Evolutionary conservation across 2,888 invertebrate species (phyloP).

Genomic region (Criorhina ranunculi): DNA sequence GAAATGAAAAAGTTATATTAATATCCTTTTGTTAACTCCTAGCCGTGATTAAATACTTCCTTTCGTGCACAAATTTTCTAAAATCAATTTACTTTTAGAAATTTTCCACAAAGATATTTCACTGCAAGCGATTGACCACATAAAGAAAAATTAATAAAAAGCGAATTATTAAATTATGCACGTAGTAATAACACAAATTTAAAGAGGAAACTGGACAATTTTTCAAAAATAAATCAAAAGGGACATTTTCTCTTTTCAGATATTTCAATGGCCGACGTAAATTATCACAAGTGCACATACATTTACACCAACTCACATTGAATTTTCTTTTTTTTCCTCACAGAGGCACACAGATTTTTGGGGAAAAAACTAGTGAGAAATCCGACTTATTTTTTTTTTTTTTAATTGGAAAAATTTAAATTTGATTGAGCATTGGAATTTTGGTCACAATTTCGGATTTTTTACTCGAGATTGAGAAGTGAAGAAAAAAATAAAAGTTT

Average conservation of each 20-base stretch:
- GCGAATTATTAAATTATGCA: not conserved
- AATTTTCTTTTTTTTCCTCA: conserved; percentile 45
- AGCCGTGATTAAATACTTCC: conserved; percentile 12
- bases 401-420: not conserved
- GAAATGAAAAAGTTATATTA: conserved; percentile 5
- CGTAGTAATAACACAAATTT: conserved; percentile 6
- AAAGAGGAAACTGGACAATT: conserved; percentile 2
- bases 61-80: conserved; percentile 18
- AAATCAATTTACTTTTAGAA: conserved; percentile 5
- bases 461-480: conserved; percentile 11
- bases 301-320: conserved; percentile 61
- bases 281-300: conserved; percentile 50
- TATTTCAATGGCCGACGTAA: conserved; percentile 62
- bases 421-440: conserved; percentile 11
- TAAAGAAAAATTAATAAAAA: conserved; percentile 31
- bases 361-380: not conserved
- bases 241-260: conserved; percentile 22
- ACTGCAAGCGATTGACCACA: conserved; percentile 52
- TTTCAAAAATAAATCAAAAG: conserved; percentile 11
- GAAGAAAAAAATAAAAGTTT: conserved; percentile 7
- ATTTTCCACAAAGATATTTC: conserved; percentile 25
- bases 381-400: not conserved
- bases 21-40: conserved; percentile 36
- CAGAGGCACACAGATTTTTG: conserved; percentile 9
- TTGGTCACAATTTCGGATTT: conserved; percentile 30